Evolutionary conservation across 30 jellyfish, hydroid and myxozoan genomes (phyloP).

Genomic region (Mastigias papua): DNA sequence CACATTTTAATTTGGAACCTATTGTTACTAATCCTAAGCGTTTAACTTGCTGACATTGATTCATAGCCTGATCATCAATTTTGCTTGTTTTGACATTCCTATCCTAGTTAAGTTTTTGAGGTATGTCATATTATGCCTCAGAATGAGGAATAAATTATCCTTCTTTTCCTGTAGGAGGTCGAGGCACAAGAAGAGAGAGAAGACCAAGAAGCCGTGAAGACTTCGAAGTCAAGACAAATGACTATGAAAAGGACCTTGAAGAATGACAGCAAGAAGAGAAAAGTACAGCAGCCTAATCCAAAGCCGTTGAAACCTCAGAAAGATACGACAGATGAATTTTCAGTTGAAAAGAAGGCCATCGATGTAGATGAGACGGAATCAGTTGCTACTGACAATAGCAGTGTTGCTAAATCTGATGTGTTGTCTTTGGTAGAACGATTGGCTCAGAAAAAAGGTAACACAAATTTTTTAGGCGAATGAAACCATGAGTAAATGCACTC

Average conservation of each 20-base stretch:
- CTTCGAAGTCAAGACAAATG: slow-evolving; percentile 54
- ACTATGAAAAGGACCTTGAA: slow-evolving; percentile 8
- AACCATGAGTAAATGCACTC: neutral
- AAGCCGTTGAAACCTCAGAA: neutral
- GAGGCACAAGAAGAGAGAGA: slow-evolving; percentile 82
- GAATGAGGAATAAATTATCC: too few species aligned
- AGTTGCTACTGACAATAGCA: slow-evolving; percentile 32
- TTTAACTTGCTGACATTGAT: too few species aligned
- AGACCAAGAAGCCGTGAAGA: slow-evolving; percentile 50
- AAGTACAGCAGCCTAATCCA: neutral
- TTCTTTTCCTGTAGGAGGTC: slow-evolving; percentile 54
- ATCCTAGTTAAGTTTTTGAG: too few species aligned
- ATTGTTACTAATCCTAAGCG: too few species aligned
- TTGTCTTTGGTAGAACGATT: slow-evolving; percentile 86
- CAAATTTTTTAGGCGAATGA: neutral
- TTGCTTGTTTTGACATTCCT: too few species aligned
- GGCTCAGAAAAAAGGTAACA: slow-evolving; percentile 80
- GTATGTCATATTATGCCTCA: too few species aligned
- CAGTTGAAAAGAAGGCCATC: slow-evolving; percentile 1
- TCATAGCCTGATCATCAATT: too few species aligned
- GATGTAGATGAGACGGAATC: neutral
- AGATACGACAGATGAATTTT: neutral
- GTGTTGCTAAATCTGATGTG: slow-evolving; percentile 22
- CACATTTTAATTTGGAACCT: too few species aligned
- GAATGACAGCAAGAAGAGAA: slow-evolving; percentile 26